Base-by-base conservation (phyloP, 2,113 vertebrate species). In the Psammodynastes pulverulentus region DNA sequence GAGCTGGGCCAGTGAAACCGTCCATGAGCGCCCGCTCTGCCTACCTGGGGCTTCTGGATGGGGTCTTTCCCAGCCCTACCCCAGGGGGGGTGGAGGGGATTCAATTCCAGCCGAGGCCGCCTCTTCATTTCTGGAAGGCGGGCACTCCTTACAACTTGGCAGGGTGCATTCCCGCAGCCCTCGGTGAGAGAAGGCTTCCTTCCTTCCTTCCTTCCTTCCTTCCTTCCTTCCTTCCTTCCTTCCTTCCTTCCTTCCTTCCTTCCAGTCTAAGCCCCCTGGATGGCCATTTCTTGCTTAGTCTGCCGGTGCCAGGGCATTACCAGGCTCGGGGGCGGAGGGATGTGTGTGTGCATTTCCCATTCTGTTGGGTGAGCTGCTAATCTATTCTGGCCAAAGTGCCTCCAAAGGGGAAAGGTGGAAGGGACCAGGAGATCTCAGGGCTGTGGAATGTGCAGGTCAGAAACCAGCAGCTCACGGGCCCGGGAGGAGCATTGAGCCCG, bases 381-480 rank as follows among this genome's bases (percentile, higher is more conserved):
- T 9, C 52, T 23, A 19, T 72, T 58, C 49, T 86, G 8, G 2
- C 49, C 54, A 84, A 23, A 48, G 84, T 26, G 17, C 8, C 53
- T 24, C 26, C 72, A 4, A 49, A 5, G 17, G 88, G 67, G 87
- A 67, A 86, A 85, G n/a, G 67, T 26, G 29, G 34, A 39, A 19
- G 39, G 48, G 54, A 48, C 21, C 49, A 21, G 7, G 7, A 19
- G 34, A 34, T 85, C 62, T 88, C 53, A 89, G 13, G 9, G 67
- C 53, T 90, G 23, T 67, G 93, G 79, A 45, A 39, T 0, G 0
- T 8, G 88, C 52, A 52, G 79, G 92, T 95, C 94, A 93, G 93
- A 95, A 93, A 89, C 91, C 45, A 89, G 90, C 54, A 39, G 90
- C 5, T 87, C 54, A 93, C 87, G 34, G 91, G 87, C 93, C n/a